These are phyloP conservation scores for Osmerus eperlanus DNA, from an alignment of 2,113 vertebrate species.

Conservation along the genomic window DNA sequence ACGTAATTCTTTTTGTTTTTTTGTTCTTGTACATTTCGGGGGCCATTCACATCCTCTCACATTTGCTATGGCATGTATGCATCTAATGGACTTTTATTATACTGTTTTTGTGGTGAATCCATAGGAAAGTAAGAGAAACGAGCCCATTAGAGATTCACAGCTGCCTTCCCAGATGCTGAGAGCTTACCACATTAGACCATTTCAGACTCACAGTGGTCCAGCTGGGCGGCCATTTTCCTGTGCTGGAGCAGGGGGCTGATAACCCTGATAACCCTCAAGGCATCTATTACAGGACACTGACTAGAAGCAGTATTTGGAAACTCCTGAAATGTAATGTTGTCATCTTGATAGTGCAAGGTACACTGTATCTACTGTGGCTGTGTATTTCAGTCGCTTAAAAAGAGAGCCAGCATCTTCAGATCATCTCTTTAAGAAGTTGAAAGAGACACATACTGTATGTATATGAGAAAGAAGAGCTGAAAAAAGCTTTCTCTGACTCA, in stretches of 20 bases:
- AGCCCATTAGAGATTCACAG: constrained; percentile 49
- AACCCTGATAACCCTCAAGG: neutral
- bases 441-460: no score
- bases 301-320: no score
- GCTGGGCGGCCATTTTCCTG: constrained; percentile 27
- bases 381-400: no score
- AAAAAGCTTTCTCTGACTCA: neutral
- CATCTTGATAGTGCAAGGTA: no score
- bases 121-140: constrained; percentile 44
- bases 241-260: neutral
- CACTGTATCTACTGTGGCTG: no score
- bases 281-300: neutral
- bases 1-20: neutral
- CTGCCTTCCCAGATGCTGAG: constrained; percentile 42
- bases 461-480: no score
- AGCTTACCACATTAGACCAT: constrained; percentile 17
- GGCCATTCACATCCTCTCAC: constrained; percentile 8
- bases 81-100: constrained; percentile 44
- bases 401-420: no score
- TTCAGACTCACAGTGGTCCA: constrained; percentile 17
- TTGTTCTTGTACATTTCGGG: neutral
- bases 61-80: constrained; percentile 27
- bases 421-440: no score
- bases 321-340: no score
- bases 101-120: constrained; percentile 32